Percentiles rank a stretch among this genome's conserved stretches.
phyloP scores from a whole-genome alignment of 1,140 invertebrate species.

The Anastatus disparis region DNA sequence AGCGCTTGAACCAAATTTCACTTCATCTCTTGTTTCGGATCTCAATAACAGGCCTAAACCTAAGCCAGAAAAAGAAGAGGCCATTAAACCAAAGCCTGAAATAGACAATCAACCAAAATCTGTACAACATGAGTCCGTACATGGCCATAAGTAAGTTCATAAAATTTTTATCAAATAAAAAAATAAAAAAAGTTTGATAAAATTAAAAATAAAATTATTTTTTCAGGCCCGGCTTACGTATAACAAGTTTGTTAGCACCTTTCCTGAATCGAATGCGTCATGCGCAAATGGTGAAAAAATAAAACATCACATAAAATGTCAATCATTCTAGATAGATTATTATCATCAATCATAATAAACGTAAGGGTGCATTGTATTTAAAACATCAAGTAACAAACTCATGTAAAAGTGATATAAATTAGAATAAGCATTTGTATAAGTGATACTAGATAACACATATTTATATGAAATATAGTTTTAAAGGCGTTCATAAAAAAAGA shows the following conservation, averaged over 20 bases:
- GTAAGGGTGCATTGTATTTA: neutral
- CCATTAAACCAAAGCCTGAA: neutral
- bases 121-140: neutral
- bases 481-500: conserved; percentile 18
- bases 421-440: conserved; percentile 7
- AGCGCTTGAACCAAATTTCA: conserved; percentile 21
- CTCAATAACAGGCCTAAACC: conserved; percentile 23
- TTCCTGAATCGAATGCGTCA: conserved; percentile 50
- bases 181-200: too few species aligned
- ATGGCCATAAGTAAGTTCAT: conserved; percentile 4
- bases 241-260: conserved; percentile 55
- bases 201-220: too few species aligned
- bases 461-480: conserved; percentile 18
- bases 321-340: neutral
- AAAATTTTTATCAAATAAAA: too few species aligned
- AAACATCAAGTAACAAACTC: neutral
- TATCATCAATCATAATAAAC: neutral
- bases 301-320: neutral
- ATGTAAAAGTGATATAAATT: conserved; percentile 15
- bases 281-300: neutral
- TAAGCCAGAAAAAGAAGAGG: conserved; percentile 33
- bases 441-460: conserved; percentile 19
- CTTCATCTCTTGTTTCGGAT: neutral
- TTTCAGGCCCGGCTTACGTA: conserved; percentile 52
- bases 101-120: conserved; percentile 9